A percentile compares a stretch with the other conserved stretches of the same genome.
Conservation (phyloP, 2,113 vertebrate genomes). For the Pygoscelis adeliae region DNA sequence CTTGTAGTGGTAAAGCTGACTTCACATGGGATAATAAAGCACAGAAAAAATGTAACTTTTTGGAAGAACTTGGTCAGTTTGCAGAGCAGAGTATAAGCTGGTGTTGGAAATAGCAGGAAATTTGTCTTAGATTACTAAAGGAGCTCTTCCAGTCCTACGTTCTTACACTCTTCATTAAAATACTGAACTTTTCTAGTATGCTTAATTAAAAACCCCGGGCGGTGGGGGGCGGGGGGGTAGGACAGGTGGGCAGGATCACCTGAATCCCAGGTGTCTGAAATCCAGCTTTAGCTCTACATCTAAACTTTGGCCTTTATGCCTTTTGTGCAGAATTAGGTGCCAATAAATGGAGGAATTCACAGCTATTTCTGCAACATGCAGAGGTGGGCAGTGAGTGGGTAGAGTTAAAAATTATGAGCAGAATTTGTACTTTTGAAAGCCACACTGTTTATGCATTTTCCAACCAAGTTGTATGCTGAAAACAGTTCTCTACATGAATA, state of each 20-base stretch:
- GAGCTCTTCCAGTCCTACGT: background rate
- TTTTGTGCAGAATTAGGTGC: background rate
- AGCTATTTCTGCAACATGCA: background rate
- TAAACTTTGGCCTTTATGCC: background rate
- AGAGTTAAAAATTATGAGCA: background rate
- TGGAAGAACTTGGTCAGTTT: background rate
- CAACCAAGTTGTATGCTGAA: background rate
- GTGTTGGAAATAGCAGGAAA: background rate
- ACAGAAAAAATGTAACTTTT: background rate
- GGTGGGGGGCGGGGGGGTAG: no score
- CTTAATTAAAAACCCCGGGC: background rate
- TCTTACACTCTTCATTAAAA: background rate
- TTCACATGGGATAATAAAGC: background rate
- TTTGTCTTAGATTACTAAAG: background rate
- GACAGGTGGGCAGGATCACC: no score
- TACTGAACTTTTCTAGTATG: background rate
- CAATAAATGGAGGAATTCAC: background rate
- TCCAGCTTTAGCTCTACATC: background rate
- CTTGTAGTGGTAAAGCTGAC: background rate
- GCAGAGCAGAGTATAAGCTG: background rate
- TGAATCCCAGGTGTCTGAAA: background rate
- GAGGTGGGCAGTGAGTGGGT: background rate
- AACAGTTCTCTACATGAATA: fast-evolving
- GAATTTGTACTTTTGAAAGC: background rate
- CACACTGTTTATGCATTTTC: background rate